phyloP scores from a whole-genome alignment of 2,888 invertebrate species.

The Dicyrtoma fusca region DNA sequence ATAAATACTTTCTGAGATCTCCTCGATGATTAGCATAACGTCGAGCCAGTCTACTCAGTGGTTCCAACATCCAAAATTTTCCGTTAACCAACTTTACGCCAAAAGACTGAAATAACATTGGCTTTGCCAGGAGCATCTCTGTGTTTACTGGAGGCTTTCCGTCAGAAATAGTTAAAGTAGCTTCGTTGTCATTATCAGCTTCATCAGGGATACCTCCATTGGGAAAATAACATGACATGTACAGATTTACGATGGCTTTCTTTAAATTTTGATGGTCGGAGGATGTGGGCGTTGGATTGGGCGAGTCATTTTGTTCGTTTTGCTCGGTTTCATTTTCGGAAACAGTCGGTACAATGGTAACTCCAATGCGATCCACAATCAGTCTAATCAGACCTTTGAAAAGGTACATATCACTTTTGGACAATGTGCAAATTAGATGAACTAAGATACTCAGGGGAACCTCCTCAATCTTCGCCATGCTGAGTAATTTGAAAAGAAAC shows the following conservation, averaged over 20 bases:
- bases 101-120: constrained; percentile 17
- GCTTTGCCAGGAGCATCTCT: neutral
- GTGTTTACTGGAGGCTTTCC: neutral
- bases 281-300: no score
- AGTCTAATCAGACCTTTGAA: constrained; percentile 14
- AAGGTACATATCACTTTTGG: constrained; percentile 13
- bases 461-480: neutral
- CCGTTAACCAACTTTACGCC: constrained; percentile 13
- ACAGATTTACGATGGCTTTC: constrained; percentile 1
- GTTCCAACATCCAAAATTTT: constrained; percentile 38
- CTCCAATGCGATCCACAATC: constrained; percentile 2
- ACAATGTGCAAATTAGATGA: constrained; percentile 25
- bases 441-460: constrained; percentile 9
- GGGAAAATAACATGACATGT: constrained; percentile 33
- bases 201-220: neutral
- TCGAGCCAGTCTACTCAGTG: constrained; percentile 18
- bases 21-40: constrained; percentile 10
- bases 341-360: neutral
- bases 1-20: constrained; percentile 20
- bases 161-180: neutral
- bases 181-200: constrained; percentile 2
- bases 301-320: neutral
- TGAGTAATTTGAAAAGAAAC: constrained; percentile 10
- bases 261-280: no score
- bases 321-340: no score